phyloP scores from a whole-genome alignment of 2,797 vertebrate species.

The Luscinia luscinia region DNA sequence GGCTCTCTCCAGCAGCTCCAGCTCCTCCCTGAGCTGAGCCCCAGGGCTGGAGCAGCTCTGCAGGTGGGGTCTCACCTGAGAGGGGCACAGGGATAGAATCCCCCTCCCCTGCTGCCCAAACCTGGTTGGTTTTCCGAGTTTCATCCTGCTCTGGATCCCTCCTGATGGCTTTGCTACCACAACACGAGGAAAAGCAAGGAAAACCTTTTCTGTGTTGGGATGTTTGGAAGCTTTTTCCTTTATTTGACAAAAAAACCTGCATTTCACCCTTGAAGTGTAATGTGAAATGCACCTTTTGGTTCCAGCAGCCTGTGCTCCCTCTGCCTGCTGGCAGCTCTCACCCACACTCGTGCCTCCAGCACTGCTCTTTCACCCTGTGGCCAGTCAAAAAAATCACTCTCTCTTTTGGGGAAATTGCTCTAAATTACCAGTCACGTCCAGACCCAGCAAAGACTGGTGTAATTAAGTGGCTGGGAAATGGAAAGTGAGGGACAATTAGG shows the following conservation, averaged over 20 bases:
- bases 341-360: neutral
- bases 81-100: neutral
- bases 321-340: conserved; percentile 26
- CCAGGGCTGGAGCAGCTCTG: neutral
- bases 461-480: conserved; percentile 22
- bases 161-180: neutral
- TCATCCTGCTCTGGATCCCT: neutral
- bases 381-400: neutral
- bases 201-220: neutral
- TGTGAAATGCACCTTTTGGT: conserved; percentile 3
- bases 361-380: conserved; percentile 3
- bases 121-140: neutral
- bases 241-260: neutral
- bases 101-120: neutral
- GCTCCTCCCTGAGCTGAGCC: fast-evolving
- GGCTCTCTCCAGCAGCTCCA: fast-evolving
- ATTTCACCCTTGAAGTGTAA: conserved; percentile 17
- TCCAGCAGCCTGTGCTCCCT: neutral
- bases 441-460: neutral
- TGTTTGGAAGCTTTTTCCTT: neutral
- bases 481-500: conserved; percentile 38
- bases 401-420: conserved; percentile 21
- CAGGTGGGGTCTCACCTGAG: neutral
- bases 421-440: neutral
- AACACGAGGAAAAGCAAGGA: fast-evolving